phyloP scores from a whole-genome alignment of 2,113 vertebrate species.

The Coregonus clupeaformis region DNA sequence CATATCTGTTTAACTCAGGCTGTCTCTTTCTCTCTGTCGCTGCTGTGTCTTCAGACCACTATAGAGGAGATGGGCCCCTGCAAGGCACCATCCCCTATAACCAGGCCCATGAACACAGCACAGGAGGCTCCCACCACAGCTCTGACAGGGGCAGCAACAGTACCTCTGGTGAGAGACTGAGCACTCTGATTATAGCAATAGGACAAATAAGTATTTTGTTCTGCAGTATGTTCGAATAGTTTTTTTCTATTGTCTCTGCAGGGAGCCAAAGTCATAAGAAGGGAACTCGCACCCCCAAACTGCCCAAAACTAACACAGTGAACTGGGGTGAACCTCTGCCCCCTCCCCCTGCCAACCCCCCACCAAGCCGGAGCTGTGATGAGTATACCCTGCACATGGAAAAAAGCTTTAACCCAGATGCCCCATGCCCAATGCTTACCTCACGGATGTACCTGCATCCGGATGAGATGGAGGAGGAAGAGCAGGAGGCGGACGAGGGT shows the following conservation, averaged over 20 bases:
- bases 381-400: constrained; percentile 84
- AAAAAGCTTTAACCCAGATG: constrained; percentile 83
- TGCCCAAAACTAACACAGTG: constrained; percentile 84
- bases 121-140: constrained; percentile 88
- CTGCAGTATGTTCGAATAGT: background rate
- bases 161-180: constrained; percentile 80
- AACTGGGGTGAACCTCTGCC: constrained; percentile 86
- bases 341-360: constrained; percentile 81
- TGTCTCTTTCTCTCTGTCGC: background rate
- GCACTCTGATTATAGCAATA: constrained; percentile 8
- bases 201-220: constrained; percentile 18
- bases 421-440: constrained; percentile 78
- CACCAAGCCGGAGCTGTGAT: constrained; percentile 80
- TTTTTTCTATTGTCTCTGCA: constrained; percentile 46
- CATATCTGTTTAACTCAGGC: no score
- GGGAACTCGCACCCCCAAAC: constrained; percentile 80
- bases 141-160: constrained; percentile 88
- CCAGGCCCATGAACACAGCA: constrained; percentile 84
- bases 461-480: constrained; percentile 77
- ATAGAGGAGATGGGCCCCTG: constrained; percentile 76
- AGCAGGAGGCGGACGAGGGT: constrained; percentile 50
- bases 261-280: constrained; percentile 94
- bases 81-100: constrained; percentile 86
- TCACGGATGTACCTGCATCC: constrained; percentile 83
- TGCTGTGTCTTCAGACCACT: constrained; percentile 61